Conservation (phyloP, 2,797 vertebrate species). For the Morelia viridis region DNA sequence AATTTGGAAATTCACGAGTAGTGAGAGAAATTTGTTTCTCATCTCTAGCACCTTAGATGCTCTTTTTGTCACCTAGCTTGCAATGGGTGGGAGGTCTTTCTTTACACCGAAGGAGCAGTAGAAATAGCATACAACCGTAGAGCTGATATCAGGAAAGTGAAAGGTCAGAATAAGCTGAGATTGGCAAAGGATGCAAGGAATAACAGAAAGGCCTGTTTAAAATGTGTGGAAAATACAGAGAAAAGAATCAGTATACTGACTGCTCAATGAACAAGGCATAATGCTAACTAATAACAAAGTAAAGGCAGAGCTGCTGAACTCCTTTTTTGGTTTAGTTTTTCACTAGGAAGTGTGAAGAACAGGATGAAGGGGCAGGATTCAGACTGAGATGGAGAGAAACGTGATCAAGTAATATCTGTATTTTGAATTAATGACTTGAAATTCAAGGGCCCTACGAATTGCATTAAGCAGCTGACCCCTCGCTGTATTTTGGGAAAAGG, state of each 20-base stretch:
- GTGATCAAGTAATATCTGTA: background rate
- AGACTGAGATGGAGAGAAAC: background rate
- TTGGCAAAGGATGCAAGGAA: background rate
- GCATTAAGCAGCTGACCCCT: background rate
- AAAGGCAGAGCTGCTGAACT: background rate
- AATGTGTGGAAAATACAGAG: background rate
- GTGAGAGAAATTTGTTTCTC: background rate
- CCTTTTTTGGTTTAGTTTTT: background rate
- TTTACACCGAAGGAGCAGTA: background rate
- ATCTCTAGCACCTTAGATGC: background rate
- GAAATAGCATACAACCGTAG: background rate
- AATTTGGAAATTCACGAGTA: background rate
- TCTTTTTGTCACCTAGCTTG: background rate
- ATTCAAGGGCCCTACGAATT: background rate
- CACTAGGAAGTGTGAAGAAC: background rate
- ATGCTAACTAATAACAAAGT: background rate
- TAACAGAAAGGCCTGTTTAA: background rate
- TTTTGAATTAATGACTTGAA: background rate
- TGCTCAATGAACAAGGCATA: background rate
- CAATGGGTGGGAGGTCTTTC: background rate
- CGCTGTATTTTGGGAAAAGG: background rate
- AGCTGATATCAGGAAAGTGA: background rate
- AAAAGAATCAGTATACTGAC: background rate
- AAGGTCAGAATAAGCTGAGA: background rate
- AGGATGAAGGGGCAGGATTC: background rate